Evolutionary conservation across 2,113 vertebrate species (phyloP).

Genomic region (Illadopsis cleaveri): DNA sequence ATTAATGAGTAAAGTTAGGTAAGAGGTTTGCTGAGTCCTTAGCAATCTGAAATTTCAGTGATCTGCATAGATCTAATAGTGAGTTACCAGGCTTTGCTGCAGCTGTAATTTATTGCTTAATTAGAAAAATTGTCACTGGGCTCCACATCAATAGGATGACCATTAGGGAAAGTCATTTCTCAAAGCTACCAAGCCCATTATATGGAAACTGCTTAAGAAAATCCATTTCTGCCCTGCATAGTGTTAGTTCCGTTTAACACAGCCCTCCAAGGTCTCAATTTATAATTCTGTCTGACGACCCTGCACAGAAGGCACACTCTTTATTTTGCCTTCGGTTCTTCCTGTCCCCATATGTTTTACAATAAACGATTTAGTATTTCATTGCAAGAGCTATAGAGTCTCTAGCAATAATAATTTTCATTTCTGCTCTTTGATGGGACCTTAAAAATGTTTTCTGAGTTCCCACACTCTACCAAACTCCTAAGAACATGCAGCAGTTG

Average conservation of each 20-base stretch:
- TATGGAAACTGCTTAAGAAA: slow-evolving; percentile 19
- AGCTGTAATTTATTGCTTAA: slow-evolving; percentile 61
- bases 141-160: slow-evolving; percentile 33
- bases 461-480: neutral
- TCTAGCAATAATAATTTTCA: neutral
- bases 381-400: neutral
- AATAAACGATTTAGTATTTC: slow-evolving; percentile 13
- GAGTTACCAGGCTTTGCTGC: slow-evolving; percentile 15
- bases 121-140: slow-evolving; percentile 51
- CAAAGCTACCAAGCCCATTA: slow-evolving; percentile 6
- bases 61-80: neutral
- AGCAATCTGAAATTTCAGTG: neutral
- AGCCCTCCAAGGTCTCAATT: neutral
- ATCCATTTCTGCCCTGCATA: slow-evolving; percentile 8
- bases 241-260: slow-evolving; percentile 17
- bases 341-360: neutral
- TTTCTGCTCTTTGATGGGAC: neutral
- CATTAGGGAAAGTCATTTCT: slow-evolving; percentile 51
- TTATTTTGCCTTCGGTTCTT: neutral
- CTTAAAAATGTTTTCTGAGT: neutral
- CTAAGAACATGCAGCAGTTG: neutral
- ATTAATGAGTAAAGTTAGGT: neutral
- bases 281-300: slow-evolving; percentile 18
- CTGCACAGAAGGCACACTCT: neutral
- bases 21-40: neutral